These are phyloP conservation scores for Progne subis DNA, from an alignment of 2,113 vertebrate genomes.

Conservation along the genomic window DNA sequence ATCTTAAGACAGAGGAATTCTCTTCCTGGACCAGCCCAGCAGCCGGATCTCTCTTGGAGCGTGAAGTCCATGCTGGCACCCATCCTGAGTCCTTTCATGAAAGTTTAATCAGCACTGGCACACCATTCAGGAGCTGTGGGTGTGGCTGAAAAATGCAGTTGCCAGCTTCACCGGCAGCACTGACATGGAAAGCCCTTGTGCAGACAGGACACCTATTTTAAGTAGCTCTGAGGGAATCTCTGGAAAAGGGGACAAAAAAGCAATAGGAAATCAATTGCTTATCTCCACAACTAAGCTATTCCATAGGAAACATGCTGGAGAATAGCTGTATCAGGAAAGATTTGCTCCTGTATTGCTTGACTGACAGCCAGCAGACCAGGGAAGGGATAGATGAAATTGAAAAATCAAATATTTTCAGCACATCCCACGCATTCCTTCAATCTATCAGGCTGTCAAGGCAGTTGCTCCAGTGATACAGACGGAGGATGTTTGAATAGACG, in stretches of 20 bases:
- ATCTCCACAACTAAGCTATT: background rate
- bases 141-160: background rate
- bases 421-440: background rate
- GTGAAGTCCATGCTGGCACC: background rate
- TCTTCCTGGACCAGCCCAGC: background rate
- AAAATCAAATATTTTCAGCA: conserved; percentile 21
- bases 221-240: background rate
- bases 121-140: background rate
- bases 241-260: background rate
- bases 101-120: conserved; percentile 8
- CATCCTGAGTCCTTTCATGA: background rate
- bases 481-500: background rate
- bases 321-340: background rate
- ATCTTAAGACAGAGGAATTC: background rate
- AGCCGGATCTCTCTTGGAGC: background rate
- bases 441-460: background rate
- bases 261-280: background rate
- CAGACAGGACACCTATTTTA: background rate
- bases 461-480: background rate
- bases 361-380: background rate
- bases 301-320: background rate
- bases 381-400: background rate
- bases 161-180: background rate
- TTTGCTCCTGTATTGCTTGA: background rate
- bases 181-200: background rate